Percentiles rank a stretch among this genome's conserved stretches.
phyloP scores from a whole-genome alignment of 2,888 invertebrate genomes.

The Tenodera sinensis region DNA sequence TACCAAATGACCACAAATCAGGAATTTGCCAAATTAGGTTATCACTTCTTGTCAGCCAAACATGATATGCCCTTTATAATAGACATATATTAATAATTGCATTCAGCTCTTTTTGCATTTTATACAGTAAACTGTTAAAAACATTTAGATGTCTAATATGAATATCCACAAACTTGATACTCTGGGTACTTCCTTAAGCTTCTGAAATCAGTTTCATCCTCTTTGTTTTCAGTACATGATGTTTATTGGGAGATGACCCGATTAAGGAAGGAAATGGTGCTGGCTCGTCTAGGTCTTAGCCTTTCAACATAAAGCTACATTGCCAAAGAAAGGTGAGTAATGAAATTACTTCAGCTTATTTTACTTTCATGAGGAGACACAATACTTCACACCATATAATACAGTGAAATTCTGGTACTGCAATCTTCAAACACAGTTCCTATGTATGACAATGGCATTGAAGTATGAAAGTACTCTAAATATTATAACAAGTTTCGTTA shows the following conservation, averaged over 20 bases:
- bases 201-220: background rate
- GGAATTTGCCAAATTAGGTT: too few species aligned
- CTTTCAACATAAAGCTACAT: slow-evolving; percentile 39
- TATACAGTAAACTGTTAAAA: too few species aligned
- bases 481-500: background rate
- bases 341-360: background rate
- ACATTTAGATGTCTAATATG: too few species aligned
- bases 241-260: slow-evolving; percentile 71
- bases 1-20: too few species aligned
- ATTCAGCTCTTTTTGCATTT: too few species aligned
- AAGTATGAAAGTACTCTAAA: background rate
- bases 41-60: too few species aligned
- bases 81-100: too few species aligned
- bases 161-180: too few species aligned
- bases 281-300: slow-evolving; percentile 63
- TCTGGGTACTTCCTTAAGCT: too few species aligned
- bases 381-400: background rate
- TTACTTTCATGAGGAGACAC: background rate
- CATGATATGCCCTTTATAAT: too few species aligned
- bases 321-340: background rate
- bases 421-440: background rate
- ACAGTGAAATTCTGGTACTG: background rate
- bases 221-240: slow-evolving; percentile 57
- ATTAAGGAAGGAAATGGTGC: slow-evolving; percentile 67
- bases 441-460: background rate